Base-by-base conservation (phyloP, 2,888 invertebrate genomes). In the Zygothrica quintamaculata region DNA sequence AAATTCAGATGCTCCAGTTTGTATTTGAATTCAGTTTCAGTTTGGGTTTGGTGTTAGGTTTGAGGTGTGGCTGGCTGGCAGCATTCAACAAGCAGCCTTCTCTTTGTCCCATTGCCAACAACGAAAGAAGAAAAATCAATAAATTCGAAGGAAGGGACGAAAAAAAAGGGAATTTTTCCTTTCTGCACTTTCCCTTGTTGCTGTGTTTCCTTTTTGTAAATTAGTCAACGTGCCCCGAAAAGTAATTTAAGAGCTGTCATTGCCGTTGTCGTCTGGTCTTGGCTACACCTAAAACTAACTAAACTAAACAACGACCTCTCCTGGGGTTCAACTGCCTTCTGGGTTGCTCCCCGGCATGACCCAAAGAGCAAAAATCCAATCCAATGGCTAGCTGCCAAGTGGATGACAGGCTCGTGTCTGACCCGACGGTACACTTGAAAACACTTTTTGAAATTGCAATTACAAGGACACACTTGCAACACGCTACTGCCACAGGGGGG, bases 181-280 rank as follows among this genome's bases (percentile, higher is more conserved):
- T 47, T 65, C 57, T 60, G 65, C 18, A 2, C 18, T 2, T 5
- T 22, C 5, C 5, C 18, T 22, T 22, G 3, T 22, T n/a, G n/a
- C n/a, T n/a, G n/a, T n/a, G 3, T 22, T 71, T 66, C 61, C 56
- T 77, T 77, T 87, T 87, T 84, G 87, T 70, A 81, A 87, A 79
- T 87, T 84, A 84, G 82, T n/a, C n/a, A 87, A 80, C 73, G 78
- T 58, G 68, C 62, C 56, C 56, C 67, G 46, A 56, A 71, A 56
- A 62, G 65, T 84, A 84, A 79, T 78, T 76, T 61, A 57, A 43
- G 43, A 47, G 43, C 82, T 78, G 81, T 73, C 85, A 70, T 1
- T 8, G n/a, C 9, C 22, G 66, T 47, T 64, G 76, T 58, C 58
- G 18, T 22, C 48, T 40, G 33, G 42, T 44, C 26, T 18, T 12